These are phyloP conservation scores for Daphoenositta chrysoptera DNA, from an alignment of 2,113 vertebrate genomes.

Conservation along the genomic window DNA sequence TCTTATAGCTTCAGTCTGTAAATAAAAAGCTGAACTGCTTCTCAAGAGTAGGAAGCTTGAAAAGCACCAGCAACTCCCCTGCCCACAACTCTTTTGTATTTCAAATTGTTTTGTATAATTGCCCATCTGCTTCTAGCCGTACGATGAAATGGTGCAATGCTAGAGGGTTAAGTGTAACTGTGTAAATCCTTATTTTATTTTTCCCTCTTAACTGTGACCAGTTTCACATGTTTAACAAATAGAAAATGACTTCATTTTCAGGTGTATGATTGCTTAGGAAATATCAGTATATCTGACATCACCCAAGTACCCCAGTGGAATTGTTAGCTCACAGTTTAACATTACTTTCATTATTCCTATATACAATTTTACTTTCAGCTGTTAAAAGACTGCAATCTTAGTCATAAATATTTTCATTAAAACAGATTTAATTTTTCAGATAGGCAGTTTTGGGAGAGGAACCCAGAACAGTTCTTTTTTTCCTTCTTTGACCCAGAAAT, in stretches of 20 bases:
- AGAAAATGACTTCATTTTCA: neutral
- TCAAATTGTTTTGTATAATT: neutral
- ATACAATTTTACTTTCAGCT: neutral
- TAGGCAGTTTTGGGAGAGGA: neutral
- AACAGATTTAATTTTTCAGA: neutral
- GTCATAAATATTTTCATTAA: neutral
- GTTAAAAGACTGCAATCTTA: neutral
- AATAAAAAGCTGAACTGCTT: neutral
- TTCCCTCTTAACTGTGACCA: neutral
- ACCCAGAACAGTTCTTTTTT: neutral
- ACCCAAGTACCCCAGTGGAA: neutral
- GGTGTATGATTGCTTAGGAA: neutral
- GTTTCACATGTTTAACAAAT: neutral
- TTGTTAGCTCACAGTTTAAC: neutral
- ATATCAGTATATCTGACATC: rapidly evolving
- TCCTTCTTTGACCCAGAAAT: neutral
- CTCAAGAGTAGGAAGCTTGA: neutral
- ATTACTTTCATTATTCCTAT: neutral
- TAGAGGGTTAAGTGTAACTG: neutral
- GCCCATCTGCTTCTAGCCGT: neutral
- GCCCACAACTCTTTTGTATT: neutral
- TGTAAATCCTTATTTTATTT: neutral
- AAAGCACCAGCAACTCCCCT: neutral
- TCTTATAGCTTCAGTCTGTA: neutral
- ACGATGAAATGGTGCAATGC: neutral